These are phyloP conservation scores for Calosoma granatense DNA, from an alignment of 1,140 invertebrate species.

Conservation along the genomic window DNA sequence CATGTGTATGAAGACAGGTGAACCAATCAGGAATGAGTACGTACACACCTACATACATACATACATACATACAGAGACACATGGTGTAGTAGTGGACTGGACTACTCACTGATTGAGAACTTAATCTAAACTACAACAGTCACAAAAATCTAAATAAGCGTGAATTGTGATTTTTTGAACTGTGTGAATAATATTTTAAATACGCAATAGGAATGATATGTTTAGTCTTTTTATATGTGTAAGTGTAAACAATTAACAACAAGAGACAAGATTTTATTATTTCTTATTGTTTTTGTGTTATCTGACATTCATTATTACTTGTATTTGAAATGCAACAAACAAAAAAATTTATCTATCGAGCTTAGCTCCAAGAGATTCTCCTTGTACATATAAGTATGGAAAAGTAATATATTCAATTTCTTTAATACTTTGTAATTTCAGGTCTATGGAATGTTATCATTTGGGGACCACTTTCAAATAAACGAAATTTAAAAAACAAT, in stretches of 20 bases:
- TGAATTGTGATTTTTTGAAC: background rate
- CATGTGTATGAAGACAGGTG: too few species aligned
- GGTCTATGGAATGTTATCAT: conserved; percentile 18
- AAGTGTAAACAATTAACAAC: too few species aligned
- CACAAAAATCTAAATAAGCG: background rate
- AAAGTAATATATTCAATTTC: background rate
- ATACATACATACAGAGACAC: too few species aligned
- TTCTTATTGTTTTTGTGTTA: background rate
- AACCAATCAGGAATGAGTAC: too few species aligned
- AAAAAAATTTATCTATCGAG: too few species aligned
- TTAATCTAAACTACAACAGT: too few species aligned
- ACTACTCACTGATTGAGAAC: too few species aligned
- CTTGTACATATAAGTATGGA: background rate
- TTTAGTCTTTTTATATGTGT: background rate
- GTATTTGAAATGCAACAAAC: too few species aligned
- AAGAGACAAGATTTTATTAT: background rate
- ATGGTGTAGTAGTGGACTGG: too few species aligned
- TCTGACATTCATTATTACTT: background rate
- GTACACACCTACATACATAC: too few species aligned
- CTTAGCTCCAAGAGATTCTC: background rate
- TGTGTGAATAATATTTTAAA: background rate
- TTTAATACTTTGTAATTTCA: background rate
- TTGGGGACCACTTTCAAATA: conserved; percentile 17
- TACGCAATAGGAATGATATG: background rate
- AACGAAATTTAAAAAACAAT: conserved; percentile 7